Evolutionary conservation across 2,797 vertebrate species (phyloP).

Genomic region (Danio kyathit): DNA sequence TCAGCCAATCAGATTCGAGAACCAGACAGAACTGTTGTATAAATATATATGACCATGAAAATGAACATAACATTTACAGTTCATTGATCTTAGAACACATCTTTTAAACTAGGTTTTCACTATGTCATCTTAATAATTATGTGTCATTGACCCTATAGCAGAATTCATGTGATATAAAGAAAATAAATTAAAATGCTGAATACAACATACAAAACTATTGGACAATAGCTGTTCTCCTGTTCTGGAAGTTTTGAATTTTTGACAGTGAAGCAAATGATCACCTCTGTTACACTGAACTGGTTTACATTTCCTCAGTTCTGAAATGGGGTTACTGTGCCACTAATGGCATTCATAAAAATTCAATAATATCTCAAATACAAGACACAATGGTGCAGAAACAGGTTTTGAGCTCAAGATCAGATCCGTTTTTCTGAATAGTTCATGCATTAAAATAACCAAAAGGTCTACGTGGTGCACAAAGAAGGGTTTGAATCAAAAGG

Average conservation of each 20-base stretch:
- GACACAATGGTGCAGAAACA: neutral
- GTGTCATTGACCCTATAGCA: conserved; percentile 8
- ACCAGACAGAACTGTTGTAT: too few species aligned
- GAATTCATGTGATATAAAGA: neutral
- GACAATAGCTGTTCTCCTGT: conserved; percentile 45
- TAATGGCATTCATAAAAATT: neutral
- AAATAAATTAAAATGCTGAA: conserved; percentile 46
- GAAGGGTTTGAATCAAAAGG: neutral
- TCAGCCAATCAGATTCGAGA: too few species aligned
- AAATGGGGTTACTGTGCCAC: conserved; percentile 20
- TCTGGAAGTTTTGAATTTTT: conserved; percentile 62
- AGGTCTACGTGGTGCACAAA: neutral
- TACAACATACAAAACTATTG: conserved; percentile 19
- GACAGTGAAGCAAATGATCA: conserved; percentile 57
- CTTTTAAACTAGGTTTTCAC: neutral
- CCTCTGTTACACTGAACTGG: conserved; percentile 70
- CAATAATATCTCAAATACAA: neutral
- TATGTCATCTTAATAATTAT: neutral
- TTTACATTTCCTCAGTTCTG: conserved; percentile 49
- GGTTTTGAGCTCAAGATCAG: neutral
- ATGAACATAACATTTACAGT: neutral
- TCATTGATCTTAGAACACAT: neutral
- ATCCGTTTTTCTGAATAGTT: neutral
- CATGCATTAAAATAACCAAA: neutral
- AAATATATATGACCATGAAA: neutral